Conservation (phyloP, 1,140 invertebrate genomes). For the Caerostris extrusa region DNA sequence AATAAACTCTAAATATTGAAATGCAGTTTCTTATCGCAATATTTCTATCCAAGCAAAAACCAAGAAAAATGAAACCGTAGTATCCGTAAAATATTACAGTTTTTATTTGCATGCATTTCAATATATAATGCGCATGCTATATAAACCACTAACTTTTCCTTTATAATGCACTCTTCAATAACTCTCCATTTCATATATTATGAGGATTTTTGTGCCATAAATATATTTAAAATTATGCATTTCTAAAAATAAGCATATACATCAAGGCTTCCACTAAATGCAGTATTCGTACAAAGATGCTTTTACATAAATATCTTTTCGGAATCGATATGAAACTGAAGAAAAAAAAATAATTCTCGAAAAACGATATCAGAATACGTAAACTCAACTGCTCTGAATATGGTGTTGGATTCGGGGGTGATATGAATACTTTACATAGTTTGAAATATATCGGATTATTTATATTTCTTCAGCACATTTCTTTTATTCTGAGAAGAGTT, state of each 20-base stretch:
- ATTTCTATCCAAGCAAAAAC: too few relatives aligned
- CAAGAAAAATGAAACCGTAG: too few relatives aligned
- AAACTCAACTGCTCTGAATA: background rate
- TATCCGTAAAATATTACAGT: too few relatives aligned
- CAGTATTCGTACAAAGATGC: background rate
- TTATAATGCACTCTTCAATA: too few relatives aligned
- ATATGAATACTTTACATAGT: background rate
- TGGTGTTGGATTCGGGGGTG: background rate
- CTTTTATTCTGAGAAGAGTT: background rate
- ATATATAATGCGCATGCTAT: too few relatives aligned
- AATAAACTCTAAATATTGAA: too few relatives aligned
- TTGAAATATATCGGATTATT: background rate
- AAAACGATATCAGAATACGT: background rate
- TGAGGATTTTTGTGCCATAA: background rate
- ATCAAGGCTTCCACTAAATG: background rate
- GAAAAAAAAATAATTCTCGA: background rate
- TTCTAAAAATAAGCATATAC: background rate
- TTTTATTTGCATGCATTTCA: too few relatives aligned
- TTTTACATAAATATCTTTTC: background rate
- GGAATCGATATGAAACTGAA: background rate
- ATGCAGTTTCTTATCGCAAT: too few relatives aligned
- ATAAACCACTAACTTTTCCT: too few relatives aligned
- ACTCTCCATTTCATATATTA: background rate
- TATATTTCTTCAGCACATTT: background rate
- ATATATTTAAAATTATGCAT: background rate